Evolutionary conservation across 2,797 vertebrate species (phyloP), one percentile per base, ranked within the genome.

Genomic region (Poeciliopsis turneri): DNA sequence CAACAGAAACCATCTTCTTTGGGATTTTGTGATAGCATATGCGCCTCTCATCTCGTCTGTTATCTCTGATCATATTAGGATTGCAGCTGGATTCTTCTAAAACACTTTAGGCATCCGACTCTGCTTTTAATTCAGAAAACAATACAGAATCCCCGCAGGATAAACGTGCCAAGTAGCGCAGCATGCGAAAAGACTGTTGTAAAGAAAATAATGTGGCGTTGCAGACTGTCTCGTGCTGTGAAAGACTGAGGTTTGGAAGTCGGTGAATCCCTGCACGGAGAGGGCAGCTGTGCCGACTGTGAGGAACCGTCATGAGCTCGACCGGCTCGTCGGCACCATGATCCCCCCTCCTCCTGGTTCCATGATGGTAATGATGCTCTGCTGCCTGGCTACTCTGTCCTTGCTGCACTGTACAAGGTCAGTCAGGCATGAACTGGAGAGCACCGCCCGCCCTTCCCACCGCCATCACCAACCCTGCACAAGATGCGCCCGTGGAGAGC

Each of bases 331-430:
- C 68, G 43, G 68, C 15, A 45, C 43, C 41, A 70, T 18, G 68
- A 16, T 16, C 68, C 25, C 11, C 6, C 41, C 39, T 45, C 68
- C 23, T 70, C 25, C 68, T n/a, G 41, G 25, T 45, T 45, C 68
- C 41, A 70, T 13, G 0, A 39, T 16, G 41, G 68, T 45, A 70
- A 45, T 45, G 72, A 30, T 4, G 0, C n/a, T 79, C 76, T 75
- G 70, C 41, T 78, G 69, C 75, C 70, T 80, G 51, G 70, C 68
- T 73, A 78, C 49, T 47, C 18, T 74, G 49, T 53, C 73, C 72
- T 79, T 84, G 30, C 59, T 78, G 30, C 51, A 36, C 70, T 75
- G 30, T 53, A 72, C 82, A 84, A 84, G 79, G 85, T 87, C 82
- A 83, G 5, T 74, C 69, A 75, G 49, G 6, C 72, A 68, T 91